Evolutionary conservation across 2,888 invertebrate species (phyloP).

Genomic region (Leucania comma): DNA sequence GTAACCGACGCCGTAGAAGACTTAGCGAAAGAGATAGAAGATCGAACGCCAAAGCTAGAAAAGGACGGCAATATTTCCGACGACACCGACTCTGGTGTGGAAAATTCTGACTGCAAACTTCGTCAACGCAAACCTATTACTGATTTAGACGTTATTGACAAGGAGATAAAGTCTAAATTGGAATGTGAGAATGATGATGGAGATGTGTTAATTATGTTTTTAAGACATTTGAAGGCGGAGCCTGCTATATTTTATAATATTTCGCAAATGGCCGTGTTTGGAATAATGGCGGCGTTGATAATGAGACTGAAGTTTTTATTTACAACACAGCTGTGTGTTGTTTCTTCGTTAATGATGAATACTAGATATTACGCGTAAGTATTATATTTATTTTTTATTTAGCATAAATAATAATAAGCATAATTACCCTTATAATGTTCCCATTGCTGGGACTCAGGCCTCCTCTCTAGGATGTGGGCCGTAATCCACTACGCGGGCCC

Average conservation of each 20-base stretch:
- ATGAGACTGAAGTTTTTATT: conserved; percentile 95
- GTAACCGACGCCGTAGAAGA: conserved; percentile 56
- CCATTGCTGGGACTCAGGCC: too few relatives aligned
- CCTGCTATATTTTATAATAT: conserved; percentile 93
- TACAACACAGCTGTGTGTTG: conserved; percentile 94
- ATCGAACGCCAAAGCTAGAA: conserved; percentile 60
- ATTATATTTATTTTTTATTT: conserved; percentile 9
- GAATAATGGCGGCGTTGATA: conserved; percentile 93
- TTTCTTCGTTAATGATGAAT: conserved; percentile 92
- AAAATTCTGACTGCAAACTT: conserved; percentile 84
- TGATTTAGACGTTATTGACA: conserved; percentile 72
- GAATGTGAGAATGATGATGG: conserved; percentile 61
- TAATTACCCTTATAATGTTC: too few relatives aligned
- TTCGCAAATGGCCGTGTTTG: conserved; percentile 93
- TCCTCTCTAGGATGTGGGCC: too few relatives aligned
- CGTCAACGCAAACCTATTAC: conserved; percentile 68
- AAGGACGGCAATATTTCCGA: conserved; percentile 76
- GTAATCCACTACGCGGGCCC: too few relatives aligned
- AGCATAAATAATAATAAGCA: too few relatives aligned
- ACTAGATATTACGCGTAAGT: conserved; percentile 90
- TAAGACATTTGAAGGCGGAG: conserved; percentile 83
- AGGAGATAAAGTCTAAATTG: conserved; percentile 66
- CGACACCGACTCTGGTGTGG: conserved; percentile 89
- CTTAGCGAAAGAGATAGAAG: conserved; percentile 63
- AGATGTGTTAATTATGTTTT: conserved; percentile 67